Conservation (phyloP, 2,888 invertebrate genomes). For the Xanthorhoe designata region DNA sequence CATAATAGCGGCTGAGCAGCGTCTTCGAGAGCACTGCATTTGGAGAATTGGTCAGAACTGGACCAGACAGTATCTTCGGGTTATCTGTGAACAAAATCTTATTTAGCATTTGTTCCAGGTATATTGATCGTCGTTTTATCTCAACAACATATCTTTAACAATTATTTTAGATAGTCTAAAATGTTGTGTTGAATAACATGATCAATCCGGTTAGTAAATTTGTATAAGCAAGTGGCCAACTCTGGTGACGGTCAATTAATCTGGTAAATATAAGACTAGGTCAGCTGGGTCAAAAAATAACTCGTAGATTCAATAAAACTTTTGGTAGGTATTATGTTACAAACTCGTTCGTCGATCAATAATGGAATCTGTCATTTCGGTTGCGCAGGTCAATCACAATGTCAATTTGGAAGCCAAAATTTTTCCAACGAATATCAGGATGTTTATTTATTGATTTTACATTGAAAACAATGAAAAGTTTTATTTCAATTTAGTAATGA, state of each 20-base stretch:
- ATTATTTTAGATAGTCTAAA: no score
- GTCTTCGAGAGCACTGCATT: conserved; percentile 93
- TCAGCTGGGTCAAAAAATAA: background rate
- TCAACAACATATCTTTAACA: no score
- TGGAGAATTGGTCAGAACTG: conserved; percentile 88
- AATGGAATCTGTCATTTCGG: conserved; percentile 44
- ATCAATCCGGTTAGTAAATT: no score
- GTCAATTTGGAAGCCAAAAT: conserved; percentile 17
- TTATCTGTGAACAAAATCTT: conserved; percentile 62
- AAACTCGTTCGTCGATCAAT: conserved; percentile 52
- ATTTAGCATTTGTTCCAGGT: background rate
- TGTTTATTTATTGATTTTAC: background rate
- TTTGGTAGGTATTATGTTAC: conserved; percentile 31
- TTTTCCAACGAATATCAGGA: conserved; percentile 2
- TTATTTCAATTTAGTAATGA: background rate
- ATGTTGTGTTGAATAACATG: no score
- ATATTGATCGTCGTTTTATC: background rate
- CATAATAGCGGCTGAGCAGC: conserved; percentile 89
- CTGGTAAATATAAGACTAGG: background rate
- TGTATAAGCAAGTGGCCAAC: no score
- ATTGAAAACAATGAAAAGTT: background rate
- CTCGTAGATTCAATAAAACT: conserved; percentile 13
- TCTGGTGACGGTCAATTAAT: no score
- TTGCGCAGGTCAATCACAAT: conserved; percentile 27
- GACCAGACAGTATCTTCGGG: conserved; percentile 79